Conservation (phyloP, 2,113 vertebrate genomes). For the Aegotheles bennettii region DNA sequence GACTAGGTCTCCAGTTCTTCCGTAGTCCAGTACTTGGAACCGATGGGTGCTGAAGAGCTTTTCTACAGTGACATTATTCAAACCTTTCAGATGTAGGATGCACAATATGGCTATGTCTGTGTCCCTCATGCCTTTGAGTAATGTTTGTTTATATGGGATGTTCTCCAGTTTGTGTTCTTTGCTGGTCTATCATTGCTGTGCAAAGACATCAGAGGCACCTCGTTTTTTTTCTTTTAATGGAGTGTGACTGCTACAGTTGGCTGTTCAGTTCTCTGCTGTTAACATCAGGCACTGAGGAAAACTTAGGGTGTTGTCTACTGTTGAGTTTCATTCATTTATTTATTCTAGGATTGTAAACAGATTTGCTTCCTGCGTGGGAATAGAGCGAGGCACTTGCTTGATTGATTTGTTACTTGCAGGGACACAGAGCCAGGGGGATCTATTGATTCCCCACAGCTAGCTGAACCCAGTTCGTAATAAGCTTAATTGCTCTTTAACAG, state of each 20-base stretch:
- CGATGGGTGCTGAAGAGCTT: not conserved
- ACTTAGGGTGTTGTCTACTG: conserved; percentile 33
- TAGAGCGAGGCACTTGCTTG: conserved; percentile 26
- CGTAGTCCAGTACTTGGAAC: not conserved
- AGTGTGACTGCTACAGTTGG: not conserved
- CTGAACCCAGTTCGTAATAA: conserved; percentile 34
- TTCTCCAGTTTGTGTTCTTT: not conserved
- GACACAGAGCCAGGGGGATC: not conserved
- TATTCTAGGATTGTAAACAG: conserved; percentile 61
- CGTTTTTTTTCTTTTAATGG: not conserved
- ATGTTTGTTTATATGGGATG: not conserved
- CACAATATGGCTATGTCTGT: not conserved
- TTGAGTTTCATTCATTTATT: conserved; percentile 48
- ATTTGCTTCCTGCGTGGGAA: conserved; percentile 63
- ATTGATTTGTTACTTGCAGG: conserved; percentile 61
- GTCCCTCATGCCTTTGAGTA: not conserved
- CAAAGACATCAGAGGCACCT: not conserved
- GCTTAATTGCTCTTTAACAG: conserved; percentile 57
- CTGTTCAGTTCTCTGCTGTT: not conserved
- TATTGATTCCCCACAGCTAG: conserved; percentile 26
- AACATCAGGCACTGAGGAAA: conserved; percentile 9
- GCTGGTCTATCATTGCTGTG: not conserved
- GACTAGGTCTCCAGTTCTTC: not conserved
- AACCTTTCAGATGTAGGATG: not conserved
- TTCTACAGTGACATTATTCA: not conserved